Conservation (phyloP, 1,140 invertebrate species). For the Phenacoccus solenopsis region DNA sequence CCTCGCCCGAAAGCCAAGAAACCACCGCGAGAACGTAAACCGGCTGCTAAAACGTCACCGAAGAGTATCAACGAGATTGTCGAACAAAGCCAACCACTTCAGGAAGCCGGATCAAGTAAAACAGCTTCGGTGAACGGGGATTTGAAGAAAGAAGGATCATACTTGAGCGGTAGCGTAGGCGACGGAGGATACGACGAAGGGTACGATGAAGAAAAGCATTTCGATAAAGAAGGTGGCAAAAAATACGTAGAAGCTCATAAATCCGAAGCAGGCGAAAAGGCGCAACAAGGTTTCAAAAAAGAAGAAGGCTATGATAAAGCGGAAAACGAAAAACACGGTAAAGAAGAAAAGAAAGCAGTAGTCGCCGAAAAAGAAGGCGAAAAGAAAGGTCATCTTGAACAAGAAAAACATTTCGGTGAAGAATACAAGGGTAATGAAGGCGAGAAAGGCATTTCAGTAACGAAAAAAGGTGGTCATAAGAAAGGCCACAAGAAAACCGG, state of each 20-base stretch:
- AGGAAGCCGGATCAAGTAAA: neutral
- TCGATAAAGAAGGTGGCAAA: conserved; percentile 27
- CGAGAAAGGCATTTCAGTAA: conserved; percentile 24
- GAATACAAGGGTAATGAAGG: conserved; percentile 34
- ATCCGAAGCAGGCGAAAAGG: conserved; percentile 37
- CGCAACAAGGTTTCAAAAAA: conserved; percentile 45
- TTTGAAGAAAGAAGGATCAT: conserved; percentile 20
- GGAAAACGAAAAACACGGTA: conserved; percentile 26
- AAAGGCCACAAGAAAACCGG: conserved; percentile 50
- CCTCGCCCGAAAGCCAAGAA: neutral
- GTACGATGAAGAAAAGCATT: conserved; percentile 25
- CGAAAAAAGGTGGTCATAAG: conserved; percentile 40
- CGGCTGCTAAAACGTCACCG: neutral
- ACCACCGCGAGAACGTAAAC: neutral
- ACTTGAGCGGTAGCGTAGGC: conserved; percentile 6
- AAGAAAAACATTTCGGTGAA: conserved; percentile 33
- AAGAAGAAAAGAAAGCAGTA: conserved; percentile 27
- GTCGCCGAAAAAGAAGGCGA: conserved; percentile 27
- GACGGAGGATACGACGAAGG: conserved; percentile 20
- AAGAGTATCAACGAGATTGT: neutral
- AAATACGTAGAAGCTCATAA: conserved; percentile 26
- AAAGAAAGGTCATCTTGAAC: conserved; percentile 29
- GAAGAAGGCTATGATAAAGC: conserved; percentile 34
- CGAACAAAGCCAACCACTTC: neutral
- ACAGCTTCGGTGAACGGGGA: conserved; percentile 13